Evolutionary conservation across 2,888 invertebrate species (phyloP).

Genomic region (Mylabris sibirica): DNA sequence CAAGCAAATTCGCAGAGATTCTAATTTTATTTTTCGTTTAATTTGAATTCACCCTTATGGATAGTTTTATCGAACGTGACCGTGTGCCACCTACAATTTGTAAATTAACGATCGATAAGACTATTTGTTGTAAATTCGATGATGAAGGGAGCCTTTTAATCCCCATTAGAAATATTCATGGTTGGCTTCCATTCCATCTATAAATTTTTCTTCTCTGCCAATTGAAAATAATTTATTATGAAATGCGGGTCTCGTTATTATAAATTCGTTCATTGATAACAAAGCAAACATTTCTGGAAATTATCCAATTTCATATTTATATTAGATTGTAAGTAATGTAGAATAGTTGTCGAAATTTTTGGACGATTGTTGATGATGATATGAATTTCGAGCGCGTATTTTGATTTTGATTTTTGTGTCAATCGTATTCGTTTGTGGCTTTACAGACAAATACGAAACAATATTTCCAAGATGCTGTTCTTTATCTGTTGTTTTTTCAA

Average conservation of each 20-base stretch:
- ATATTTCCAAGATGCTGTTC: slow-evolving; percentile 46
- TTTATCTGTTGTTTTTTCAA: slow-evolving; percentile 35
- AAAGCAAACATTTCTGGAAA: neutral
- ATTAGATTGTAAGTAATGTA: too few relatives aligned
- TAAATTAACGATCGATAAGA: neutral
- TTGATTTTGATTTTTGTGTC: slow-evolving; percentile 31
- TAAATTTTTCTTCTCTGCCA: slow-evolving; percentile 52
- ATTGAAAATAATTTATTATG: slow-evolving; percentile 47
- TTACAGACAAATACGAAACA: slow-evolving; percentile 40
- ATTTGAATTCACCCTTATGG: neutral
- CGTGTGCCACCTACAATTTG: slow-evolving; percentile 1
- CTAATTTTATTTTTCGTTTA: neutral
- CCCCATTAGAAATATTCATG: neutral
- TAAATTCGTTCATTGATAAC: slow-evolving; percentile 19
- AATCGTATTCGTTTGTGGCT: slow-evolving; percentile 41
- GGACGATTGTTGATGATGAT: neutral
- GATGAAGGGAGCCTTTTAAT: neutral
- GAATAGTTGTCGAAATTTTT: neutral
- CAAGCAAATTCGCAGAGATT: neutral
- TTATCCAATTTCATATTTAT: too few relatives aligned
- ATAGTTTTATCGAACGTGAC: slow-evolving; percentile 10
- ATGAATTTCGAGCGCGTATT: neutral
- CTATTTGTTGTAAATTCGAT: neutral
- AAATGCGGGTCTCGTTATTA: slow-evolving; percentile 55
- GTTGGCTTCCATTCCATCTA: slow-evolving; percentile 39